These are phyloP conservation scores for Cremastinae sp. DNA, from an alignment of 2,888 invertebrate species.

Conservation along the genomic window DNA sequence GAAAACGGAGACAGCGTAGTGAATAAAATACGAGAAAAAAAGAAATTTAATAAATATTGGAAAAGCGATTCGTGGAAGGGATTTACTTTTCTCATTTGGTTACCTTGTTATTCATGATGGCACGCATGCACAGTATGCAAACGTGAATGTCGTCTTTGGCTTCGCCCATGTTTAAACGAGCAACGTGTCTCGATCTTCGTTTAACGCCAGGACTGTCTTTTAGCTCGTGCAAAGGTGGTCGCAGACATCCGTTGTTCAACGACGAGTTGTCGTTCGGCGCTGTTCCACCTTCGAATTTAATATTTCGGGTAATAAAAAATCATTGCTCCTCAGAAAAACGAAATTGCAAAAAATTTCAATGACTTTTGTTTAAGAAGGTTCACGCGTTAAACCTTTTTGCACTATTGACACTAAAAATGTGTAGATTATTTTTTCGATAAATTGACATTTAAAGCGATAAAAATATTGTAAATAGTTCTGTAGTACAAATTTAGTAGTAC, in stretches of 20 bases:
- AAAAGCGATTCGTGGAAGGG: slow-evolving; percentile 39
- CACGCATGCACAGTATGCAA: slow-evolving; percentile 99
- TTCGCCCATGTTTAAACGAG: slow-evolving; percentile 95
- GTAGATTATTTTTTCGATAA: too few relatives aligned
- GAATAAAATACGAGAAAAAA: slow-evolving; percentile 9
- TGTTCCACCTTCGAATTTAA: slow-evolving; percentile 56
- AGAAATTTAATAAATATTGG: not conserved
- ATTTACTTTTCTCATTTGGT: slow-evolving; percentile 37
- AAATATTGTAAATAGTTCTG: too few relatives aligned
- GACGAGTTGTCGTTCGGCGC: slow-evolving; percentile 71
- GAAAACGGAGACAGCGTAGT: slow-evolving; percentile 72
- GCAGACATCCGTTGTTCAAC: slow-evolving; percentile 78
- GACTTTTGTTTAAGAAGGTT: too few relatives aligned
- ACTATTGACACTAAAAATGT: too few relatives aligned
- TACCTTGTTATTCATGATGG: slow-evolving; percentile 99
- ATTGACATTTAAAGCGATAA: too few relatives aligned
- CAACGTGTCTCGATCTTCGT: slow-evolving; percentile 91
- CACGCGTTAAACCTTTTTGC: too few relatives aligned
- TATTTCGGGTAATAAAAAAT: slow-evolving; percentile 11
- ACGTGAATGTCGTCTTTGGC: slow-evolving; percentile 99
- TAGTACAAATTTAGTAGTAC: too few relatives aligned
- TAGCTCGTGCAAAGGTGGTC: slow-evolving; percentile 84
- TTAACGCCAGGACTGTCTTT: slow-evolving; percentile 87
- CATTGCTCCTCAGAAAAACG: not conserved
- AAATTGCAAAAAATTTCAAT: slow-evolving; percentile 9